A percentile compares a stretch with the other conserved stretches of the same genome.
Evolutionary conservation across 2,113 vertebrate genomes (phyloP).

Genomic region (Actinemys pallida): DNA sequence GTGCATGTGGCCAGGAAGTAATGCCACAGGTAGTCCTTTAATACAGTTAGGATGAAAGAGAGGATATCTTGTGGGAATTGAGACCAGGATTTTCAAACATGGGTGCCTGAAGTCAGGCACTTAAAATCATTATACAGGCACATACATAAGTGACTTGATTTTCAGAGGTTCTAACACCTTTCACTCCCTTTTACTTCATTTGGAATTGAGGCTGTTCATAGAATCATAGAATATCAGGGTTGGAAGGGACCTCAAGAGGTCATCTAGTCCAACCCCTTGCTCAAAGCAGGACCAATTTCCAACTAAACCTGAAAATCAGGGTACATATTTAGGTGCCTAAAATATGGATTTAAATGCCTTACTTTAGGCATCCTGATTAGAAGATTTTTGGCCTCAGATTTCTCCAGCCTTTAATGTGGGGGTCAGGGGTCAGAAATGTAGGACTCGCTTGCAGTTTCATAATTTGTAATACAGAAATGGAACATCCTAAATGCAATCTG

Average conservation of each 20-base stretch:
- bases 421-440: rapidly evolving
- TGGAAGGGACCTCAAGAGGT: no score
- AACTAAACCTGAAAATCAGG: neutral
- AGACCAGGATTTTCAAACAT: neutral
- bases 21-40: neutral
- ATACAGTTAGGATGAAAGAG: neutral
- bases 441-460: neutral
- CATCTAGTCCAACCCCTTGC: no score
- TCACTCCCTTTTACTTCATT: neutral
- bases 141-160: neutral
- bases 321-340: neutral
- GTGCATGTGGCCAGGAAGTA: neutral
- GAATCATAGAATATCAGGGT: no score
- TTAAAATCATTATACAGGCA: rapidly evolving
- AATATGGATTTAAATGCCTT: neutral
- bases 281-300: no score
- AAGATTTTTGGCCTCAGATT: neutral
- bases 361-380: neutral
- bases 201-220: neutral
- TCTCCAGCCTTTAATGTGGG: neutral
- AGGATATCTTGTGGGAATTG: neutral
- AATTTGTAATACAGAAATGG: neutral
- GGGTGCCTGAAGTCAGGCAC: neutral
- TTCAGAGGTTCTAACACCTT: neutral
- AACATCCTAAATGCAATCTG: neutral